Percentiles rank a stretch among this genome's conserved stretches.
phyloP scores from a whole-genome alignment of 2,888 invertebrate species.

The Xanthorhoe spadicearia region DNA sequence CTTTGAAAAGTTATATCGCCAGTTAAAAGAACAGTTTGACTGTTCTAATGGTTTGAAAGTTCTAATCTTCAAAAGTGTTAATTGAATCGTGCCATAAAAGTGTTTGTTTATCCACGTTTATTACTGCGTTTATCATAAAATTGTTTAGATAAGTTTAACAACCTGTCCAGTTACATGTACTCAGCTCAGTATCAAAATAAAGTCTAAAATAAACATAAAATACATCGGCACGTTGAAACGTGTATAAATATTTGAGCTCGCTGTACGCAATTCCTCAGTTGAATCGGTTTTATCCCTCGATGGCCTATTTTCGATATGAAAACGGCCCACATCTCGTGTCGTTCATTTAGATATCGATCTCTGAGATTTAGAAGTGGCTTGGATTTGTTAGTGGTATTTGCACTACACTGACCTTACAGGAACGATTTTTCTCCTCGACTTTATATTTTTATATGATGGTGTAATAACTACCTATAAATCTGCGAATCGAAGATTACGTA shows the following conservation, averaged over 20 bases:
- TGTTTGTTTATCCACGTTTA: conserved; percentile 12
- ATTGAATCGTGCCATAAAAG: conserved; percentile 24
- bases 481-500: no score
- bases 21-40: conserved; percentile 24
- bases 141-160: conserved; percentile 3
- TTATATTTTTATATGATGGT: no score
- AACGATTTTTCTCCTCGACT: no score
- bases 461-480: no score
- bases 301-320: conserved; percentile 50
- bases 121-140: conserved; percentile 15
- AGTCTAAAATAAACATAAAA: conserved; percentile 31
- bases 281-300: conserved; percentile 48
- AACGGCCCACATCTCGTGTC: conserved; percentile 38
- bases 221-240: conserved; percentile 22
- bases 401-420: no score
- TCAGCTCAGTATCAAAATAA: conserved; percentile 5
- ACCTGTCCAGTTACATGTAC: conserved; percentile 1
- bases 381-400: no score
- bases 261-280: conserved; percentile 34
- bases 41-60: conserved; percentile 11
- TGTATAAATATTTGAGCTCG: conserved; percentile 30
- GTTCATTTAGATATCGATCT: conserved; percentile 41
- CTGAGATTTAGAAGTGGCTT: conserved; percentile 5
- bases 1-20: conserved; percentile 34
- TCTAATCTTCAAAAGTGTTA: conserved; percentile 19